Evolutionary conservation across 2,888 invertebrate genomes (phyloP).

Genomic region (Aphrophora alni): DNA sequence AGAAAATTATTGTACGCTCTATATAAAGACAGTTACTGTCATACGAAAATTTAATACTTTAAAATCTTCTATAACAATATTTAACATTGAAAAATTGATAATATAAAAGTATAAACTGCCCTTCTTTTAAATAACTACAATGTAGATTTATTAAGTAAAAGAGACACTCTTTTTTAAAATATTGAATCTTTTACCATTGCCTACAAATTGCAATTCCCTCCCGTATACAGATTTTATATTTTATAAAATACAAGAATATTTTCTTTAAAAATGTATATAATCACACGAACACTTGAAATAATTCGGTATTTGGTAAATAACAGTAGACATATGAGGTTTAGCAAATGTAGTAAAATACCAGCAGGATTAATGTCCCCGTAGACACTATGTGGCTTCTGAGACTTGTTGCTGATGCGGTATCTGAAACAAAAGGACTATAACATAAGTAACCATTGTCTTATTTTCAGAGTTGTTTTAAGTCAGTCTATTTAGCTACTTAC

Average conservation of each 20-base stretch:
- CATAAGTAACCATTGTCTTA: too few species aligned
- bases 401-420: not conserved
- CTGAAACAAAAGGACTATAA: not conserved
- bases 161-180: not conserved
- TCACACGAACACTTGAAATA: slow-evolving; percentile 6
- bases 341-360: not conserved
- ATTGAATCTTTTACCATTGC: not conserved
- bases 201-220: not conserved
- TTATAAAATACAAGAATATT: not conserved
- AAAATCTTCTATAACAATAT: not conserved
- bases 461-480: too few species aligned
- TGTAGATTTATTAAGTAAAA: not conserved
- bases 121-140: not conserved
- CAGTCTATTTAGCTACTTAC: too few species aligned
- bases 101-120: not conserved
- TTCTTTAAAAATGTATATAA: slow-evolving; percentile 6
- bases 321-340: not conserved
- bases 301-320: not conserved
- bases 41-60: not conserved
- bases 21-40: not conserved
- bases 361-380: not conserved
- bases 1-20: not conserved
- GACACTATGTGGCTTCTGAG: not conserved
- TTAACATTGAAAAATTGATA: not conserved
- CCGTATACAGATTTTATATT: not conserved